phyloP scores from a whole-genome alignment of 92 coral and sea anemone genomes.

The Montipora capitata region DNA sequence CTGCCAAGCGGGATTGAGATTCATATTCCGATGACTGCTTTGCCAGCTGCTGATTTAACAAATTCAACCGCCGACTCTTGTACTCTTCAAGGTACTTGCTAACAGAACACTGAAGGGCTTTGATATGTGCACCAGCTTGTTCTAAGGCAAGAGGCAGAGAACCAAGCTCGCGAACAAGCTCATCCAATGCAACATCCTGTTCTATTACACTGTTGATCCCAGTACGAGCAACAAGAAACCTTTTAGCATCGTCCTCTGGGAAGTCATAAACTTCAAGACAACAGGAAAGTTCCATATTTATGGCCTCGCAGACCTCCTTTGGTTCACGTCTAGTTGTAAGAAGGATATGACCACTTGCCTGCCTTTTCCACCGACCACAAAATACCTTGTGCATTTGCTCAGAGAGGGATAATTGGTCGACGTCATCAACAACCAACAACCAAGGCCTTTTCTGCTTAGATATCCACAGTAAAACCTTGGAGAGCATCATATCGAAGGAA shows the following conservation, averaged over 20 bases:
- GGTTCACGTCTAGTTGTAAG: constrained; percentile 87
- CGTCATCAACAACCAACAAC: constrained; percentile 83
- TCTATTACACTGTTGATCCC: not conserved
- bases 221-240: constrained; percentile 64
- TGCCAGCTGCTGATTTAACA: constrained; percentile 67
- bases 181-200: constrained; percentile 28
- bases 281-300: constrained; percentile 41
- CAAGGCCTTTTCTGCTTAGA: constrained; percentile 56
- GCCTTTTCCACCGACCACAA: constrained; percentile 40
- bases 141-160: constrained; percentile 39
- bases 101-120: constrained; percentile 44
- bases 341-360: constrained; percentile 73
- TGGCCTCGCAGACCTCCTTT: constrained; percentile 44
- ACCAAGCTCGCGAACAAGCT: constrained; percentile 73
- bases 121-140: constrained; percentile 75
- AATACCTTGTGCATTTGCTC: constrained; percentile 30
- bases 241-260: constrained; percentile 56
- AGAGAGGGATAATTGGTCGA: constrained; percentile 71
- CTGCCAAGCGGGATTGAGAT: constrained; percentile 78
- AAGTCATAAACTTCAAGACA: constrained; percentile 61
- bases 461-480: constrained; percentile 69
- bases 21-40: constrained; percentile 52
- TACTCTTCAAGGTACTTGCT: constrained; percentile 63
- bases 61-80: constrained; percentile 54
- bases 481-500: constrained; percentile 62